Evolutionary conservation across 2,797 vertebrate genomes (phyloP), one percentile per base, ranked within the genome.

Genomic region (Lateolabrax maculatus): DNA sequence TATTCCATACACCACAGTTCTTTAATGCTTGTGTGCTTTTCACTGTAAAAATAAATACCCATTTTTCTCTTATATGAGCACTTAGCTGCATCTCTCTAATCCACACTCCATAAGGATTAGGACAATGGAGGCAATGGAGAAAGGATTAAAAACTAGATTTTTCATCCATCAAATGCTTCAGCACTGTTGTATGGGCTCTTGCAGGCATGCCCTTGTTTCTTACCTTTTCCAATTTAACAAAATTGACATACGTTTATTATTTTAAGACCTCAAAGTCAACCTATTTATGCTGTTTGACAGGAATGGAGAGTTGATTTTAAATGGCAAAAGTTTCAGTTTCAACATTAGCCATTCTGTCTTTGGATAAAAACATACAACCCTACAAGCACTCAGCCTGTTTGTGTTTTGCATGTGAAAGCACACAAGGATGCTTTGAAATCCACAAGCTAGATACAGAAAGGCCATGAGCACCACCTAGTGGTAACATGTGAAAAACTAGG

Each of bases 101-200:
- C 93, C 93, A 93, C 90, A 89, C 89, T 92, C 89, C 71, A 86
- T 63, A 56, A 78, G 91, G 94, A 95, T 95, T 95, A 95, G 84
- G 84, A 92, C 92, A 92, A 95, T 93, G 77, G 90, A 90, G 84
- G 91, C 83, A 88, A 81, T 67, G 64, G 82, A 84, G 75, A 89
- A 87, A 88, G 87, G 94, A 94, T 93, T 93, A 91, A 91, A 91
- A 85, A 86, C 74, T 87, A 90, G 79, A 92, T 92, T 93, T 91
- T 71, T 80, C 81, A 84, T 92, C 83, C 88, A 93, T 92, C 89
- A 87, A 84, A 90, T 84, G 85, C 84, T 84, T 67, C 21, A 60
- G 83, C 73, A 84, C 84, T 90, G 75, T 80, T 86, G 57, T 77
- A 27, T 68, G 52, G 31, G 72, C 80, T 73, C 72, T 21, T 80